Conservation (phyloP, 2,888 invertebrate species). For the Pomacea canaliculata region DNA sequence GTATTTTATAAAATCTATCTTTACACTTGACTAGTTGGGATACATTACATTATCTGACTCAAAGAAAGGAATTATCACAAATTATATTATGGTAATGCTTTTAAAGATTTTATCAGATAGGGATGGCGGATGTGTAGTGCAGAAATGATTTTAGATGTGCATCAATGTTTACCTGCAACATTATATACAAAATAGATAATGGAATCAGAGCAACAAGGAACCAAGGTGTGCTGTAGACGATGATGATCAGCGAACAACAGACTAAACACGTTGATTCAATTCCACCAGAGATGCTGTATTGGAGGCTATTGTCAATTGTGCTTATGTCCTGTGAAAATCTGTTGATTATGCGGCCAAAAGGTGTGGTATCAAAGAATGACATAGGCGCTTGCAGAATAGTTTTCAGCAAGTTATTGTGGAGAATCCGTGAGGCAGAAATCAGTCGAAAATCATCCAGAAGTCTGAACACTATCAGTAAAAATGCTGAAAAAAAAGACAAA, state of each 20-base stretch:
- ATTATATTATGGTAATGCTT: too few relatives aligned
- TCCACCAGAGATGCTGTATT: conserved; percentile 37
- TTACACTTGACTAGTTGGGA: too few relatives aligned
- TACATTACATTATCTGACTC: too few relatives aligned
- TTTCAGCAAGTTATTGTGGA: conserved; percentile 62
- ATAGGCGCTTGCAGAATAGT: conserved; percentile 56
- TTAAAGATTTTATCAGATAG: too few relatives aligned
- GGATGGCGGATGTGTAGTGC: too few relatives aligned
- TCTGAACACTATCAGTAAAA: conserved; percentile 46
- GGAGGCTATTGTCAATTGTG: conserved; percentile 49
- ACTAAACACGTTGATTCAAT: conserved; percentile 42
- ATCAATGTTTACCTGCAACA: conserved; percentile 44
- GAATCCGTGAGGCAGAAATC: conserved; percentile 61
- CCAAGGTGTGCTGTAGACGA: conserved; percentile 53
- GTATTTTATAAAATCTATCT: too few relatives aligned
- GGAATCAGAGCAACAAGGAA: conserved; percentile 52
- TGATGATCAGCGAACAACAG: conserved; percentile 44
- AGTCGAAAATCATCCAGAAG: conserved; percentile 62
- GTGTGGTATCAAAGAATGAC: conserved; percentile 68
- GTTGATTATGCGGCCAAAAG: conserved; percentile 68
- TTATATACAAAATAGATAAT: conserved; percentile 45
- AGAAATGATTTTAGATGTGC: too few relatives aligned
- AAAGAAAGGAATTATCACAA: too few relatives aligned
- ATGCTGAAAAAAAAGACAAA: conserved; percentile 31
- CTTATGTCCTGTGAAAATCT: conserved; percentile 63